Base-by-base conservation (phyloP, 1,140 invertebrate species). In the Sycobia sp. region DNA sequence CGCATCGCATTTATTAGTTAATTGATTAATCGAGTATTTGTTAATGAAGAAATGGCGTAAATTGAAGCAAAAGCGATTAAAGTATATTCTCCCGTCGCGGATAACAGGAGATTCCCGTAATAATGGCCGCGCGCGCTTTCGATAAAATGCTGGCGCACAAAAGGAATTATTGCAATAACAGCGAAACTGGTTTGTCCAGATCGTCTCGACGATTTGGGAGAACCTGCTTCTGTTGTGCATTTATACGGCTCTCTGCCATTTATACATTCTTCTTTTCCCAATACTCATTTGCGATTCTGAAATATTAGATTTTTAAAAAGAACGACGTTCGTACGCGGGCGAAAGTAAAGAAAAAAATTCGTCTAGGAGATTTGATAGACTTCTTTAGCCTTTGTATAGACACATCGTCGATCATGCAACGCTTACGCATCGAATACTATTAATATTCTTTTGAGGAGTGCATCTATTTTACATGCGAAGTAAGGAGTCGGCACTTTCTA, bases 371-470 rank as follows among this genome's bases (percentile, higher is more conserved):
- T 36, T 55, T 4, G 23, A 29, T 22, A 49, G 36, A 22, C n/a
- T 20, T 13, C 20, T 29, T 38, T 38, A 29, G 7, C 47, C n/a
- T 43, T 32, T 14, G n/a, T 50, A 20, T n/a, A n/a, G n/a, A n/a
- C 25, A 41, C 34, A 41, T 56, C 51, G 50, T 62, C 53, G 51
- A 62, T 62, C 50, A 49, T 56, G 11, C 8, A 22, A 4, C 18
- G 10, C 53, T 13, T 34, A 43, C 36, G 13, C n/a, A n/a, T n/a
- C n/a, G 4, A 9, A 54, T 16, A 27, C 43, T 29, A 62, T 56
- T 62, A 62, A 62, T 56, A 62, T 56, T 56, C 53, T 56, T 55
- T 41, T 27, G 25, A 5, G 7, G 2, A 49, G 8, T 39, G 29
- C 36, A 49, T 39, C 34, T 55, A 25, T 43, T 43, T 27, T 3